A percentile compares a stretch with the other conserved stretches of the same genome.
Conservation (phyloP, 1,140 invertebrate genomes). For the Dreissena polymorpha region DNA sequence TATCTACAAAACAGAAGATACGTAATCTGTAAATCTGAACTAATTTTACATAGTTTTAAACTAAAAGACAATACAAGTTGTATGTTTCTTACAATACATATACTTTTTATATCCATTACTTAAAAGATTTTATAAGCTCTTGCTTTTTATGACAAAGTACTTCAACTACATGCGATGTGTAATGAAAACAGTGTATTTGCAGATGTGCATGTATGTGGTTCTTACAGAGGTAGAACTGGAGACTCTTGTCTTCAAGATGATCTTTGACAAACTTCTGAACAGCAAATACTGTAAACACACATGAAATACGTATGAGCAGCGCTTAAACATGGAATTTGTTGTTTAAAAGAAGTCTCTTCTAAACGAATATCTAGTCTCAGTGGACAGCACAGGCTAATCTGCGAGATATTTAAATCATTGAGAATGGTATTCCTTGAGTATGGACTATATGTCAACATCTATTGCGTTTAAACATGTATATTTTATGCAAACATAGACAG, state of each 20-base stretch:
- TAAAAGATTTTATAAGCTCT: not conserved
- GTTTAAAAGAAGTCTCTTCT: too few relatives aligned
- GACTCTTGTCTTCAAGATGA: conserved; percentile 83
- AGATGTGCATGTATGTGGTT: conserved; percentile 51
- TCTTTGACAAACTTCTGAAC: conserved; percentile 86
- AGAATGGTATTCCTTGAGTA: too few relatives aligned
- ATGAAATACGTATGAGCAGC: not conserved
- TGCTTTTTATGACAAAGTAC: not conserved
- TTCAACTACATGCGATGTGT: not conserved
- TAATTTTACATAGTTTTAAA: not conserved
- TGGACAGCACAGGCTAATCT: too few relatives aligned
- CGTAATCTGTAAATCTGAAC: conserved; percentile 9
- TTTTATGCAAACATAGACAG: too few relatives aligned
- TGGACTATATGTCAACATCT: too few relatives aligned
- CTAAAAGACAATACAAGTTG: not conserved
- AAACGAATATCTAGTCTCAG: too few relatives aligned
- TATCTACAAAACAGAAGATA: conserved; percentile 82
- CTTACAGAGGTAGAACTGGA: conserved; percentile 89
- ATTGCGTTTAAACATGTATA: too few relatives aligned
- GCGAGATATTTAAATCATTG: too few relatives aligned
- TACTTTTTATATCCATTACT: not conserved
- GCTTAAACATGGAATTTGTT: not conserved
- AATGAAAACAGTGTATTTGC: not conserved
- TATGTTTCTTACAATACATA: not conserved
- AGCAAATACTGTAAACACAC: conserved; percentile 80